Evolutionary conservation across 64 coral and sea anemone species (phyloP).

Genomic region (Dendronephthya gigantea): DNA sequence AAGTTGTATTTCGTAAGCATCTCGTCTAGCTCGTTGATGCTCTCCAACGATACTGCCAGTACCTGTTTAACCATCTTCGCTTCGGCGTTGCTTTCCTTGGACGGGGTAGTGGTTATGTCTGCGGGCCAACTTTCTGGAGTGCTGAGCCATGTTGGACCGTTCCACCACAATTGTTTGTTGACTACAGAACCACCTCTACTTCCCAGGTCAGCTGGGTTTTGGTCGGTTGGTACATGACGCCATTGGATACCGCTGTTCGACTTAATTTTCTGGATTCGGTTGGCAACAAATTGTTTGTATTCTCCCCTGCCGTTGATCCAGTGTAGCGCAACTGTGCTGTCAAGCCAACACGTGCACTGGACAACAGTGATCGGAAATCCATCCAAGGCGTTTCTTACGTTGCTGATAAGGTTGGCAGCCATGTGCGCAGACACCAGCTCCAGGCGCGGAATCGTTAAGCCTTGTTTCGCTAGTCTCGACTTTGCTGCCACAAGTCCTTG

Average conservation of each 20-base stretch:
- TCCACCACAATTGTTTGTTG: neutral
- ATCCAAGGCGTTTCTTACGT: neutral
- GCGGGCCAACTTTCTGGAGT: neutral
- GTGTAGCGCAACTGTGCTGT: neutral
- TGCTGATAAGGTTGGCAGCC: neutral
- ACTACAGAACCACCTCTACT: neutral
- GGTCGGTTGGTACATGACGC: neutral
- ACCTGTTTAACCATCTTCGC: neutral
- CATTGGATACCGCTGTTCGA: neutral
- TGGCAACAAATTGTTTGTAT: neutral
- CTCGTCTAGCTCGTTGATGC: neutral
- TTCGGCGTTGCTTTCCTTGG: neutral
- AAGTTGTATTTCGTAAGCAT: neutral
- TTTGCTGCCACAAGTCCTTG: neutral
- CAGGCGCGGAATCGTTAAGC: neutral
- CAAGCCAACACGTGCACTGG: neutral
- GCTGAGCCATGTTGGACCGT: neutral
- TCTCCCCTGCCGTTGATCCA: slow-evolving; percentile 2
- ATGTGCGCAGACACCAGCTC: neutral
- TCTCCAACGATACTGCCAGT: neutral
- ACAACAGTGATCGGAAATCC: neutral
- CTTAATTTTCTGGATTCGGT: neutral
- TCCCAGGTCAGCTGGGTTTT: too few relatives aligned
- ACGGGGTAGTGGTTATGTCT: neutral
- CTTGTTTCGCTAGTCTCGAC: neutral